Evolutionary conservation across 2,888 invertebrate genomes (phyloP), one percentile per base, ranked within the genome.

Genomic region (Calameuta idolon): DNA sequence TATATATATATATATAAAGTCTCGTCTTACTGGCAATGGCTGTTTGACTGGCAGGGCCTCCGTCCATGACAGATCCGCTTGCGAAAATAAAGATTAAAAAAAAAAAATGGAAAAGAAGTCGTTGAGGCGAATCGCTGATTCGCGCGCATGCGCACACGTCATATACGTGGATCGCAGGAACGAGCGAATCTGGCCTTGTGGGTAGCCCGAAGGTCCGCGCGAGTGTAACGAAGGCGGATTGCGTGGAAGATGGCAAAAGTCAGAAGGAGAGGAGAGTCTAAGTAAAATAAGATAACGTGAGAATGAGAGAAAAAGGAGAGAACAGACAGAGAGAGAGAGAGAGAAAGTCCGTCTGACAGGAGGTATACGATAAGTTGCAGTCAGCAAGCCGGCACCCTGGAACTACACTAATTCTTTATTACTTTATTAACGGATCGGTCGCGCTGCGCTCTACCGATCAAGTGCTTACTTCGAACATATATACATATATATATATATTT

Each of bases 31-130:
- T 55, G 55, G 55, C 23, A 55, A 23, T 79, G 85, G 81, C 81
- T 85, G 83, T 84, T 87, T 85, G 87, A 87, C 84, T 87, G 87
- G 85, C 87, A 86, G 83, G 84, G 84, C 83, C 84, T 86, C 87
- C 85, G 87, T 87, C 83, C 84, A 85, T 55, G 55, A 55, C 55
- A 55, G 55, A 23, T 55, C 55, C 55, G 55, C 55, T 55, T 55
- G 55, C 55, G 55, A 55, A 55, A 55, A 55, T 55, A 55, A 55
- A 55, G 23, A 23, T 5, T 55, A 55, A 23, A 55, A 40, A 15
- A 55, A 55, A 23, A 40, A 15, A 55, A 55, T 9, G 5, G 55
- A 55, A 23, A 55, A 23, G 55, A 55, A 55, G 55, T 55, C 9
- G 23, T 55, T 55, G 23, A 55, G 55, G 55, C 55, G 55, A 55